Conservation (phyloP, 2,113 vertebrate species). For the Gallinago undulata region DNA sequence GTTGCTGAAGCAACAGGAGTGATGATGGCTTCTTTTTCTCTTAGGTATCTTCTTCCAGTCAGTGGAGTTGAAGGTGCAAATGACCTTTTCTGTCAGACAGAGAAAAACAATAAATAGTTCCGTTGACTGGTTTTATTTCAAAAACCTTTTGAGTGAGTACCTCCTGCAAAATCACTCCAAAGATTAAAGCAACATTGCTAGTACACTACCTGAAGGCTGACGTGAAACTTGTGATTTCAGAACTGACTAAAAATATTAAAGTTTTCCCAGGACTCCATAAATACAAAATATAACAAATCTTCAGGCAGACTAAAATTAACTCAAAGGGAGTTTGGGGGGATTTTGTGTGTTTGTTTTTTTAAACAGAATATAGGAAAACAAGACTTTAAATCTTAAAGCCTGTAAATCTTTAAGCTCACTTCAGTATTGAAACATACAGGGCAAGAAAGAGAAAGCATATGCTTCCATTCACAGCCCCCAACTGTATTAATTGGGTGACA, state of each 20-base stretch:
- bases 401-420: neutral
- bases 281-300: neutral
- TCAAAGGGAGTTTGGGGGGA: no score
- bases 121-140: neutral
- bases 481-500: neutral
- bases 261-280: neutral
- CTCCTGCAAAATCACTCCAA: neutral
- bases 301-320: neutral
- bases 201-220: neutral
- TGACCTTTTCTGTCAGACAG: conserved; percentile 75
- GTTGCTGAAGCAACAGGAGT: conserved; percentile 95
- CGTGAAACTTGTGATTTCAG: neutral
- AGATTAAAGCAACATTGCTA: neutral
- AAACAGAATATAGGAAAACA: neutral
- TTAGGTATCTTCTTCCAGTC: conserved; percentile 91
- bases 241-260: neutral
- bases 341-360: neutral
- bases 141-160: neutral
- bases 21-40: conserved; percentile 87
- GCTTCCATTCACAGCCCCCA: neutral
- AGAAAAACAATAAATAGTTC: neutral
- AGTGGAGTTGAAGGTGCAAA: conserved; percentile 95
- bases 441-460: neutral
- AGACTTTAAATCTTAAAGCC: neutral
- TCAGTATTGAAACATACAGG: neutral